Base-by-base conservation (phyloP, 2,797 vertebrate species). In the Acomys russatus region DNA sequence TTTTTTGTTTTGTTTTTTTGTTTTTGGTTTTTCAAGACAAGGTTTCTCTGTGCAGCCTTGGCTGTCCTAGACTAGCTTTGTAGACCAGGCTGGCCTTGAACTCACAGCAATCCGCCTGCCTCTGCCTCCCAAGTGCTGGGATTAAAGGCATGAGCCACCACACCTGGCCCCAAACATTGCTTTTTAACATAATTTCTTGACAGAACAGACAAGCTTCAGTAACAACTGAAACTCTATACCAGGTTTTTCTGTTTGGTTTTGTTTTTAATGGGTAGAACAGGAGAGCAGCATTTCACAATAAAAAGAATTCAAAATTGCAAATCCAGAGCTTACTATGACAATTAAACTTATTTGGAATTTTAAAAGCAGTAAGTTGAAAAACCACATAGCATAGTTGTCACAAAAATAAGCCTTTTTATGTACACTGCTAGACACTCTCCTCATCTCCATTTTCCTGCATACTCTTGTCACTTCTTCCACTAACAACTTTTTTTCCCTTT, bases 341-440 rank as follows among this genome's bases (percentile, higher is more conserved):
- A 22, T 17, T 59, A 18, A 4, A 54, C 68, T 85, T 70, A 76
- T 87, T 94, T 80, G n/a, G 59, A 86, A 68, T 63, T 91, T 76
- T 91, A 30, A 91, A 91, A 80, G n/a, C 20, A 5, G 18, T 66
- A 89, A 96, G 33, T 91, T 83, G 6, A 78, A 15, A 85, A 71
- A 44, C 23, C 70, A 88, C 30, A 9, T 70, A 3, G 18, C 5
- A 68, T 64, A 78, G 18, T 80, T n/a, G 51, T 23, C 17, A 17
- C 64, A 94, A 15, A 78, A 85, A 79, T 63, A 33, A 20, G 63
- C 38, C n/a, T 56, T 93, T 88, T 88, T 54, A 59, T 91, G 78
- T 83, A 95, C 49, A 35, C 51, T 71, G 64, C 1, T 0, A 25
- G 70, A 80, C 3, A 71, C 9, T 20, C 89, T 77, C 11, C 56